phyloP scores from a whole-genome alignment of 2,797 vertebrate species.

The Decapterus maruadsi region DNA sequence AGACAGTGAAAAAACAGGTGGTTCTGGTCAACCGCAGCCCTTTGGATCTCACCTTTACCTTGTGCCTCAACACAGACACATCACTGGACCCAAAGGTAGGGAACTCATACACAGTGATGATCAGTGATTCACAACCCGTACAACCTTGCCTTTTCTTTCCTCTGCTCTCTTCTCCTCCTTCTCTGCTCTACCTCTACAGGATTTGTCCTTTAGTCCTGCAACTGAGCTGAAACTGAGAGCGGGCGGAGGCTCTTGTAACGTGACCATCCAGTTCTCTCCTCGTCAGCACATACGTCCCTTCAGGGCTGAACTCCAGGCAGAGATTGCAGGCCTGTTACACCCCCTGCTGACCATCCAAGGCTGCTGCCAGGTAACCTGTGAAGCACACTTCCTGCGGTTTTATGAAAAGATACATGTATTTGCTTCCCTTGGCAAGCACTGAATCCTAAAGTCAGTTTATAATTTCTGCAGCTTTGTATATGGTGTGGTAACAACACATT shows the following conservation, averaged over 20 bases:
- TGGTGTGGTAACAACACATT: not conserved
- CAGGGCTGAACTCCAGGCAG: constrained; percentile 86
- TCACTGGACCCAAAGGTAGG: constrained; percentile 85
- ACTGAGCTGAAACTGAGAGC: constrained; percentile 82
- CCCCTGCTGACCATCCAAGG: constrained; percentile 89
- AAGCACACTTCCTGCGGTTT: not conserved
- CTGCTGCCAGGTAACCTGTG: constrained; percentile 84
- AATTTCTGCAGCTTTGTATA: not conserved
- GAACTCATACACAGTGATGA: constrained; percentile 9
- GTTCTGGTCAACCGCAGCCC: constrained; percentile 88
- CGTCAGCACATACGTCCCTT: constrained; percentile 80
- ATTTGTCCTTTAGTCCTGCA: constrained; percentile 84
- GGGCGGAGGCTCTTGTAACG: constrained; percentile 77
- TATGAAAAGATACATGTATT: not conserved
- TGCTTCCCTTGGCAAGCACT: not conserved
- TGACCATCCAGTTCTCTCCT: constrained; percentile 88
- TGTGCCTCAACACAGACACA: constrained; percentile 72
- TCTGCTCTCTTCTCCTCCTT: not conserved
- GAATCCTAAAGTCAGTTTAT: not conserved
- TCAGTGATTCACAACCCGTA: not conserved
- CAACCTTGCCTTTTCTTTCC: not conserved
- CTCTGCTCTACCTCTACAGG: constrained; percentile 72
- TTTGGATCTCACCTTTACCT: constrained; percentile 81
- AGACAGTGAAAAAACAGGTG: constrained; percentile 83
- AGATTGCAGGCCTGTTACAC: constrained; percentile 80